These are phyloP conservation scores for Zophobas morio DNA, from an alignment of 1,140 invertebrate species.

Conservation along the genomic window DNA sequence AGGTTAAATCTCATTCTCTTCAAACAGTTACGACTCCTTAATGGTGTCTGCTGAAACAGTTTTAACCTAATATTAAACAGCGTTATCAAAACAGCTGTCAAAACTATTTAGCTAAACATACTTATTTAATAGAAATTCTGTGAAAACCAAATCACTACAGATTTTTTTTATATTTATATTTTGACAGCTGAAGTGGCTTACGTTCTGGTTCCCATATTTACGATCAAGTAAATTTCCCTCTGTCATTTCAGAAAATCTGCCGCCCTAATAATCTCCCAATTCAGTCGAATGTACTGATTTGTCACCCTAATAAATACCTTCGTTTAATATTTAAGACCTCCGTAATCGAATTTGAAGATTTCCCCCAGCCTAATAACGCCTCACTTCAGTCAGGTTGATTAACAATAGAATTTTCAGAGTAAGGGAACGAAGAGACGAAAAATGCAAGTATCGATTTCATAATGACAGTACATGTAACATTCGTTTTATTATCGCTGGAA, in stretches of 20 bases:
- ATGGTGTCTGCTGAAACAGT: too few relatives aligned
- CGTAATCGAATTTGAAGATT: constrained; percentile 39
- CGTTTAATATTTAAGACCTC: constrained; percentile 32
- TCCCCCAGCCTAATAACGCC: constrained; percentile 17
- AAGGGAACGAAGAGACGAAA: background rate
- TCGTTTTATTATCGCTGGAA: constrained; percentile 3
- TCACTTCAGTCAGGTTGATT: background rate
- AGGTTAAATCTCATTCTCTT: too few relatives aligned
- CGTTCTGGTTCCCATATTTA: too few relatives aligned
- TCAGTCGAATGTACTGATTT: constrained; percentile 3
- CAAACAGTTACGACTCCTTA: too few relatives aligned
- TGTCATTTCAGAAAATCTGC: constrained; percentile 34
- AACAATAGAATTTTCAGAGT: background rate
- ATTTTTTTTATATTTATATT: too few relatives aligned
- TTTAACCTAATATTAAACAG: too few relatives aligned
- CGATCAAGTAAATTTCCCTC: background rate
- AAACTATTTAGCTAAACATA: too few relatives aligned
- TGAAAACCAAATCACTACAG: too few relatives aligned
- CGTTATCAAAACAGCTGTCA: too few relatives aligned
- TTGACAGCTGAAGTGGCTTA: too few relatives aligned
- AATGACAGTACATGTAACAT: background rate
- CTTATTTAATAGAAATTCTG: too few relatives aligned
- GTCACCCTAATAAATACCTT: constrained; percentile 38
- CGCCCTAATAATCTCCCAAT: constrained; percentile 11
- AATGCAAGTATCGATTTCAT: constrained; percentile 8